These are phyloP conservation scores for Conomelus anceps DNA, from an alignment of 2,888 invertebrate species.

Conservation along the genomic window DNA sequence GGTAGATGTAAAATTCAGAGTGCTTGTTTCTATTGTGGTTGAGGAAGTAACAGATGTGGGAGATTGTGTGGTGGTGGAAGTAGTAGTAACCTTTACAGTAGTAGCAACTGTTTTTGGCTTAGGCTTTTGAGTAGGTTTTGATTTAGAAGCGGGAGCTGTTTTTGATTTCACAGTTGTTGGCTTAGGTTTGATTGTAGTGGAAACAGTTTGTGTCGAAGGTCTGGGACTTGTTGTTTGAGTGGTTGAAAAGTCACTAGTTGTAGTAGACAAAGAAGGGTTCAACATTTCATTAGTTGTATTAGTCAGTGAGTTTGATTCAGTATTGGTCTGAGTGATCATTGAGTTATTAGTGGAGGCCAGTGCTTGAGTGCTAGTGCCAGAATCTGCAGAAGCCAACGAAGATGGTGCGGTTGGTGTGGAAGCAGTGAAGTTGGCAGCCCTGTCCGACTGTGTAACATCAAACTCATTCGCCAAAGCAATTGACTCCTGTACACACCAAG, in stretches of 20 bases:
- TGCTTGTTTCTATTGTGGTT: slow-evolving; percentile 9
- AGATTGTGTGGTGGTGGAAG: not conserved
- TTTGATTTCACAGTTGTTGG: not conserved
- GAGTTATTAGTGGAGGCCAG: not conserved
- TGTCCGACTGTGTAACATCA: slow-evolving; percentile 1
- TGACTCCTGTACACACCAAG: not conserved
- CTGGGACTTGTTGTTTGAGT: no score
- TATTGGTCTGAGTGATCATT: not conserved
- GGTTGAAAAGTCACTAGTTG: not conserved
- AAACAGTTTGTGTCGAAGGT: no score
- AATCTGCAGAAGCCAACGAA: not conserved
- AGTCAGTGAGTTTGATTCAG: no score
- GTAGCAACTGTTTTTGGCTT: not conserved
- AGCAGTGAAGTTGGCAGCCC: not conserved
- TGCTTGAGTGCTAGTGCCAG: not conserved
- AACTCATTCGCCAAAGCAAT: not conserved
- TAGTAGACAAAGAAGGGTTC: not conserved
- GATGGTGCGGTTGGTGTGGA: not conserved
- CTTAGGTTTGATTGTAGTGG: not conserved
- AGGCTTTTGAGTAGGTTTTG: not conserved
- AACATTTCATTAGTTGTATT: not conserved
- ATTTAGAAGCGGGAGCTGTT: not conserved
- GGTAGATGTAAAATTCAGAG: slow-evolving; percentile 1
- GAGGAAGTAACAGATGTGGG: slow-evolving; percentile 8
- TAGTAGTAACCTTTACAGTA: not conserved